A percentile compares a stretch with the other conserved stretches of the same genome.
Conservation (phyloP, 2,797 vertebrate genomes). For the Aplochiton taeniatus region DNA sequence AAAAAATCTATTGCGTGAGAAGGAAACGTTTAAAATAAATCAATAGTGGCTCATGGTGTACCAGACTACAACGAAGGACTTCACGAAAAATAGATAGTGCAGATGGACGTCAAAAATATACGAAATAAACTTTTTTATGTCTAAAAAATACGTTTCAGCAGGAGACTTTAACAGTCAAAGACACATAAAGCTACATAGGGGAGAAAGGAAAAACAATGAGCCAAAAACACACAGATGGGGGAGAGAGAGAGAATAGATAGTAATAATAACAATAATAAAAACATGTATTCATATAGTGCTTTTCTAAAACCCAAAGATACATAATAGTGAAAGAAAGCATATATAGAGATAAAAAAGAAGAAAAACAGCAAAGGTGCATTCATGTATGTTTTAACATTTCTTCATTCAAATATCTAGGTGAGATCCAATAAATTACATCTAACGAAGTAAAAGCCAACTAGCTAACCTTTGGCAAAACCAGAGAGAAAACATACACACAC, state of each 20-base stretch:
- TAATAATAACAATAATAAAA: background rate
- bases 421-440: conserved; percentile 15
- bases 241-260: background rate
- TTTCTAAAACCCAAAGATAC: too few relatives aligned
- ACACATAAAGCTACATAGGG: conserved; percentile 17
- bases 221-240: background rate
- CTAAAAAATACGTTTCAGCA: too few relatives aligned
- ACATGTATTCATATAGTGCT: too few relatives aligned
- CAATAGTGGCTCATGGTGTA: conserved; percentile 28
- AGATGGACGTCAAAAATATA: background rate
- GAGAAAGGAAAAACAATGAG: conserved; percentile 13
- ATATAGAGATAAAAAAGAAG: too few relatives aligned
- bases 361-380: too few relatives aligned
- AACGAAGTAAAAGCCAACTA: conserved; percentile 1
- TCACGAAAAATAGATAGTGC: conserved; percentile 15
- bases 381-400: background rate
- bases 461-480: background rate
- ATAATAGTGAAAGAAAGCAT: too few relatives aligned
- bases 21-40: too few relatives aligned
- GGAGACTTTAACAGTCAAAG: conserved; percentile 9
- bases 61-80: conserved; percentile 5
- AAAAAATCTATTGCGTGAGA: too few relatives aligned
- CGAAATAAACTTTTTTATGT: too few relatives aligned
- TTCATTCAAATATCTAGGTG: background rate
- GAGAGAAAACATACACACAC: background rate